Evolutionary conservation across 92 coral and sea anemone genomes (phyloP).

Genomic region (Heliopora coerulea): DNA sequence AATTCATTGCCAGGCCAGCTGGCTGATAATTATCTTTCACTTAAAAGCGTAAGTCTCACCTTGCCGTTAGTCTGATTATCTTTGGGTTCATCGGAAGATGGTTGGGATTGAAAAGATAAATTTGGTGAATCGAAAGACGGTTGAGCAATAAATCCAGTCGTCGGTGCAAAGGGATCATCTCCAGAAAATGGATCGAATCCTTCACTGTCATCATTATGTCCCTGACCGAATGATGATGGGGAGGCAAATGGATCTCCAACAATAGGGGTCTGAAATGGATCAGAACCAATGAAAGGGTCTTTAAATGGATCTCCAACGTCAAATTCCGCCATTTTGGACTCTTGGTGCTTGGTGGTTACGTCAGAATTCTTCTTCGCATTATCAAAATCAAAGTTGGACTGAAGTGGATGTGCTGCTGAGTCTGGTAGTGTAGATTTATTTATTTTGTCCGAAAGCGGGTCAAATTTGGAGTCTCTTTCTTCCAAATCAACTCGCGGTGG

Average conservation of each 20-base stretch:
- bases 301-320: conserved; percentile 75
- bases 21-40: no score
- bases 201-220: neutral
- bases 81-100: conserved; percentile 10
- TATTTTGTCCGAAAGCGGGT: neutral
- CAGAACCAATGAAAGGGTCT: conserved; percentile 58
- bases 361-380: neutral
- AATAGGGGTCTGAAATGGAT: conserved; percentile 83
- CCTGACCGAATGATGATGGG: conserved; percentile 17
- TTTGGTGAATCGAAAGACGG: conserved; percentile 21
- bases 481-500: conserved; percentile 93
- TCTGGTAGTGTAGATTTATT: neutral
- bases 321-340: conserved; percentile 33
- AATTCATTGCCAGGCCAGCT: no score
- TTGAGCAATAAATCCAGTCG: conserved; percentile 12
- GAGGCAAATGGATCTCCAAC: conserved; percentile 72
- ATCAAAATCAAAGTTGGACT: conserved; percentile 25
- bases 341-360: neutral
- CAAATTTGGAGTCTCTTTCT: conserved; percentile 11
- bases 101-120: neutral
- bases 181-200: conserved; percentile 47
- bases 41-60: conserved; percentile 2
- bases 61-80: conserved; percentile 14
- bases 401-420: neutral
- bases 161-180: conserved; percentile 74